Evolutionary conservation across 1,140 invertebrate genomes (phyloP).

Genomic region (Pseudomyrmex concolor): DNA sequence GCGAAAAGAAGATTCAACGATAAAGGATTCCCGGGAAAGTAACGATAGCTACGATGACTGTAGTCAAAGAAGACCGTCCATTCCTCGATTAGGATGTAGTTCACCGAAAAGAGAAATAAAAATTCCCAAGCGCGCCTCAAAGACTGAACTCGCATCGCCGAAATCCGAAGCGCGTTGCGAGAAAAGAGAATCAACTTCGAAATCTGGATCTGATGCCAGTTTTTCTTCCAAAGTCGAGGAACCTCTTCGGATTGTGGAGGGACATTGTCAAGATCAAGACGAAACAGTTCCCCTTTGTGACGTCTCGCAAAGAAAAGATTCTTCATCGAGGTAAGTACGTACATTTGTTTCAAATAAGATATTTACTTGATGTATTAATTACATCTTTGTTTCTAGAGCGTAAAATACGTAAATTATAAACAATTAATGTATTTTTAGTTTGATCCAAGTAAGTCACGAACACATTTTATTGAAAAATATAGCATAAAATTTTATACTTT

Average conservation of each 20-base stretch:
- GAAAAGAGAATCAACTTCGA: conserved; percentile 67
- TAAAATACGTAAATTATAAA: too few relatives aligned
- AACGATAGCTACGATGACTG: conserved; percentile 60
- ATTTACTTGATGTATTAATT: background rate
- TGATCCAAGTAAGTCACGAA: too few relatives aligned
- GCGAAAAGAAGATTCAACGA: conserved; percentile 46
- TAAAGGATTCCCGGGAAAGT: conserved; percentile 48
- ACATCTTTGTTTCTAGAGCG: background rate
- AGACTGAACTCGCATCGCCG: conserved; percentile 59
- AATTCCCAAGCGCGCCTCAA: conserved; percentile 57
- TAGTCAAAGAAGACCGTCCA: conserved; percentile 68
- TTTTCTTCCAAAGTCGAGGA: conserved; percentile 65
- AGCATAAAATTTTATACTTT: too few relatives aligned
- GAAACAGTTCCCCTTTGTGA: conserved; percentile 31
- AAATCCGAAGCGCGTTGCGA: conserved; percentile 66
- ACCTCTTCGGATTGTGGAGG: conserved; percentile 57
- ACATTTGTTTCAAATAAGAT: background rate
- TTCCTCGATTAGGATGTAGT: conserved; percentile 62
- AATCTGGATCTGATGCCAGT: conserved; percentile 63
- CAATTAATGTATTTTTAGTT: too few relatives aligned
- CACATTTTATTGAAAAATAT: too few relatives aligned
- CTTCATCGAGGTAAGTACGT: conserved; percentile 59
- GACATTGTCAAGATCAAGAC: conserved; percentile 40
- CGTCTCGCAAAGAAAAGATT: conserved; percentile 65
- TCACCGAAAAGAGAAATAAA: conserved; percentile 70